Percentiles rank a stretch among this genome's conserved stretches.
These are phyloP conservation scores for Herpetotheres cachinnans DNA, from an alignment of 2,113 vertebrate genomes.

Conservation along the genomic window DNA sequence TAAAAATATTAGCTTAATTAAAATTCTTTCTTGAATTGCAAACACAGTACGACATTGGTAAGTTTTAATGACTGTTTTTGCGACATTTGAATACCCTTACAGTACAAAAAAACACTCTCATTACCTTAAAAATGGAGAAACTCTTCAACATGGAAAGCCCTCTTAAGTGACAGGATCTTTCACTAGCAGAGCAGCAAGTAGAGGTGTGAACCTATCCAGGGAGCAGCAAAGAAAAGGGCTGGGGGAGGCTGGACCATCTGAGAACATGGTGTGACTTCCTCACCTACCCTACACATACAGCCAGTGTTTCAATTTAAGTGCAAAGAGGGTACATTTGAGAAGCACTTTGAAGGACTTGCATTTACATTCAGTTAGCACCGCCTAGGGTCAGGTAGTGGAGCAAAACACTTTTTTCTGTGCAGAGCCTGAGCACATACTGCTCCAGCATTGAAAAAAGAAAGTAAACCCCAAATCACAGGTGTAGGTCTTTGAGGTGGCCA, in stretches of 20 bases:
- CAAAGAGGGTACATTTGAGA: background rate
- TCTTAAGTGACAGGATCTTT: background rate
- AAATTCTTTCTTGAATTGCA: background rate
- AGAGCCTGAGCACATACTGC: background rate
- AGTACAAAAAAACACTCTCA: background rate
- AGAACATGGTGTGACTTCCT: fast-evolving
- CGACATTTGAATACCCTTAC: background rate
- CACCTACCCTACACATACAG: background rate
- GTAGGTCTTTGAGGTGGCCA: background rate
- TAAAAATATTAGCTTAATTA: background rate
- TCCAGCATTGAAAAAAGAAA: background rate
- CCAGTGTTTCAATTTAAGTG: background rate
- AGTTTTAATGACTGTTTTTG: background rate
- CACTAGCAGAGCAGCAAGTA: background rate
- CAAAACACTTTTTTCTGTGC: background rate
- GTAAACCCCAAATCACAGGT: background rate
- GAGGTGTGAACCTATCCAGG: background rate
- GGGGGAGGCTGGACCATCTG: background rate
- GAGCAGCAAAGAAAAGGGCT: background rate
- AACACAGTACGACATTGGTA: background rate
- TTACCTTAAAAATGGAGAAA: background rate
- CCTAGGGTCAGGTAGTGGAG: background rate
- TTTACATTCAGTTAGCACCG: background rate
- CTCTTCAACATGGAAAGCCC: background rate
- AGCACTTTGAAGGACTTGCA: background rate